Base-by-base conservation (phyloP, 92 coral and sea anemone genomes). In the Phenganax subtilis region DNA sequence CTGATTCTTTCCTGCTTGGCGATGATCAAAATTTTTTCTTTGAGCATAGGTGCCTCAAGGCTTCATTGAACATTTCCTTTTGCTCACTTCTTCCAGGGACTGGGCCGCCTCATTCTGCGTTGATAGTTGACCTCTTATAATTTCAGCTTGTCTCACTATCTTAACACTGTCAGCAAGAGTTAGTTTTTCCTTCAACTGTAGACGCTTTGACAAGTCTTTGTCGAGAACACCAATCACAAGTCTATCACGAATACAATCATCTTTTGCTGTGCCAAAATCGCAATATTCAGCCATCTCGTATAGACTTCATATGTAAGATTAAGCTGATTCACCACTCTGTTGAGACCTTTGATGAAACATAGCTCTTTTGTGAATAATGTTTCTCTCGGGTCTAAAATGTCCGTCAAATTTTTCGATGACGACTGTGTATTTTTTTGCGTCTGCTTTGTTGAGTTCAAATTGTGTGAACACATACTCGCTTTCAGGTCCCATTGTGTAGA, bases 211-310 rank as follows among this genome's bases (percentile, higher is more conserved):
- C 17, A 57, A 28, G 8, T 56, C 9, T 28, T 63, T 63, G 51
- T 80, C 75, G 5, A 27, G 37, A 14, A 44, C 31, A 5, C 75
- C 75, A 5, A 61, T 51, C n/a, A 80, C 60, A 2, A 80, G 57
- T 63, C 75, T 60, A 65, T 63, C 57, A n/a, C 75, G 56, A 64
- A 80, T 64, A 16, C 60, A 20, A 6, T 65, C 83, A 60, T 80
- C 74, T 80, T 62, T 80, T 7, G 55, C 37, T 10, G 31, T 44
- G 75, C 83, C 83, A 57, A 79, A 79, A 51, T 79, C 83, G 61
- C 83, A 80, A 44, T 80, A 29, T 62, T 80, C 75, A 11, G 61
- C 83, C 83, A 80, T 60, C 44, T 80, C 75, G 60, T 64, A 80
- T 7, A 78, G 60, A 51, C 83, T 80, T 51, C 75, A 74, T 25